Conservation (phyloP, 2,888 invertebrate genomes). For the Rhopalosiphum nymphaeae region DNA sequence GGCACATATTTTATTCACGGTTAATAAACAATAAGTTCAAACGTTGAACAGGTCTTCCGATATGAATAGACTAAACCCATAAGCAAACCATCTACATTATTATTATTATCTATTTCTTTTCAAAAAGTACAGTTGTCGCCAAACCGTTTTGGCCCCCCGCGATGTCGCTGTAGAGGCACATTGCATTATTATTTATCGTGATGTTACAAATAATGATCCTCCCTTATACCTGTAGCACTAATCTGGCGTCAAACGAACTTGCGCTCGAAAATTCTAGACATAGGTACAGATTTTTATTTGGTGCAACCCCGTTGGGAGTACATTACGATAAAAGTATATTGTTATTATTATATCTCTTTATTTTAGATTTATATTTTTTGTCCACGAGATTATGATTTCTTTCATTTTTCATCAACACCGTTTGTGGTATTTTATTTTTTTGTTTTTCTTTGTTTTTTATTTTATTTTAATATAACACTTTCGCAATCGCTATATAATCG, state of each 20-base stretch:
- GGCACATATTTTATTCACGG: not conserved
- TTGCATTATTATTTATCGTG: not conserved
- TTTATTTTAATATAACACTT: not conserved
- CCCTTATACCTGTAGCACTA: not conserved
- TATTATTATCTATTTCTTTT: not conserved
- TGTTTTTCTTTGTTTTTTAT: not conserved
- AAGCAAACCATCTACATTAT: not conserved
- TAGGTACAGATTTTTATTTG: not conserved
- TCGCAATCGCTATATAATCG: constrained; percentile 14
- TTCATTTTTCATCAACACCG: not conserved
- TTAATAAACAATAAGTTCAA: not conserved
- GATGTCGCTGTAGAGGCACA: not conserved
- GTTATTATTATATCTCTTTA: not conserved
- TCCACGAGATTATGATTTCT: not conserved
- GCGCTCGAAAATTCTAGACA: not conserved
- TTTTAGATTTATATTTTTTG: not conserved
- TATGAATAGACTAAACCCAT: not conserved
- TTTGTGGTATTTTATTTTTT: not conserved
- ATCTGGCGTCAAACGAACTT: not conserved
- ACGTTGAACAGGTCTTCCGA: not conserved
- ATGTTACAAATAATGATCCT: not conserved
- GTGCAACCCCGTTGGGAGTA: not conserved
- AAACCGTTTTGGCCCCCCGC: not conserved
- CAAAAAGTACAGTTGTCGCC: not conserved
- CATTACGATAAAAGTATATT: not conserved